Percentiles rank a stretch among this genome's conserved stretches.
Evolutionary conservation across 2,797 vertebrate species (phyloP).

Genomic region (Pseudomugil tenellus): DNA sequence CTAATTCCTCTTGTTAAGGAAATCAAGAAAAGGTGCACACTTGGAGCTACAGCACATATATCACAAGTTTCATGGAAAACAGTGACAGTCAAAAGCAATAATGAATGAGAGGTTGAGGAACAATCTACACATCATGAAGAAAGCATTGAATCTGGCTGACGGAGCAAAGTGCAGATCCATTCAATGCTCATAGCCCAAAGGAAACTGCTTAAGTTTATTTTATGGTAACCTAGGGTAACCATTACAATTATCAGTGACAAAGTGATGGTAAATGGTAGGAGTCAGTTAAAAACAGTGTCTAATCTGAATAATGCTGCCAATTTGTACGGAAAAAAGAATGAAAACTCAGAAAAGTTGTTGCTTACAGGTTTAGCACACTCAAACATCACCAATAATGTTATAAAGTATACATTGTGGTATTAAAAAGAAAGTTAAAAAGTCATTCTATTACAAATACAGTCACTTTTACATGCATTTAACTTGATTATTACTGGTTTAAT

Average conservation of each 20-base stretch:
- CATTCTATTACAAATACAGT: background rate
- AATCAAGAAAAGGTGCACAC: background rate
- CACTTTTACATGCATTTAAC: background rate
- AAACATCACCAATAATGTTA: background rate
- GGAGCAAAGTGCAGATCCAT: background rate
- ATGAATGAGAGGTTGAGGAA: background rate
- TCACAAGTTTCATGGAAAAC: background rate
- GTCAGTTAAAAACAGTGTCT: background rate
- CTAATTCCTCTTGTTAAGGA: background rate
- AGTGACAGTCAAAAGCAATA: background rate
- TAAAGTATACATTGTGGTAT: background rate
- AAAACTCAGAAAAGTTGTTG: background rate
- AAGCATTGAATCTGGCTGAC: constrained; percentile 15
- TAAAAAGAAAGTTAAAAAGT: background rate
- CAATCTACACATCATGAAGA: constrained; percentile 8
- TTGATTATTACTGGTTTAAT: background rate
- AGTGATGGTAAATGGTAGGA: background rate
- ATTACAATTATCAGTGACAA: background rate
- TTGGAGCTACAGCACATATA: constrained; percentile 1
- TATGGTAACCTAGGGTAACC: background rate
- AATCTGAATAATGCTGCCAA: background rate
- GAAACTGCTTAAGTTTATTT: background rate
- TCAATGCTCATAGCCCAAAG: background rate
- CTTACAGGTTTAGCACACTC: background rate
- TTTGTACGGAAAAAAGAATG: background rate